These are phyloP conservation scores for Zingel zingel DNA, from an alignment of 2,113 vertebrate species.

Conservation along the genomic window DNA sequence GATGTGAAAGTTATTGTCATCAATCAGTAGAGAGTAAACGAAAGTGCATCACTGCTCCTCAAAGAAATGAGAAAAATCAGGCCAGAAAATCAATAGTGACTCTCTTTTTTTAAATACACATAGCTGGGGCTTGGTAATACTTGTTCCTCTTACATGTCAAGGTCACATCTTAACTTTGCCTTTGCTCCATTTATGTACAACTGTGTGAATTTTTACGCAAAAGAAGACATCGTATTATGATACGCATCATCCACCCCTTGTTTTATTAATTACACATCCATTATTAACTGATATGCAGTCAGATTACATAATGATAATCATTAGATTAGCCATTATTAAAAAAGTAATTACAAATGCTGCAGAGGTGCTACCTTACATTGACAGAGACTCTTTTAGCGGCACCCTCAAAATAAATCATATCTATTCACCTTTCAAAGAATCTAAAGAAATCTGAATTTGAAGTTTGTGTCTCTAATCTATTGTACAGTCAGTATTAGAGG, in stretches of 20 bases:
- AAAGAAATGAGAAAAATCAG: slow-evolving; percentile 54
- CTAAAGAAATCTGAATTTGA: slow-evolving; percentile 33
- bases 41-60: slow-evolving; percentile 45
- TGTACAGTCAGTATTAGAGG: slow-evolving; percentile 39
- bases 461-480: slow-evolving; percentile 47
- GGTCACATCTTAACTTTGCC: slow-evolving; percentile 3
- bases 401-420: neutral
- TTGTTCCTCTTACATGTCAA: neutral
- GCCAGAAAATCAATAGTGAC: slow-evolving; percentile 33
- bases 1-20: slow-evolving; percentile 63
- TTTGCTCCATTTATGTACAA: slow-evolving; percentile 20
- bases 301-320: slow-evolving; percentile 22
- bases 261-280: slow-evolving; percentile 19
- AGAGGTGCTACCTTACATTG: neutral
- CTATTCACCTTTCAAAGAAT: slow-evolving; percentile 32
- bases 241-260: slow-evolving; percentile 22
- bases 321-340: slow-evolving; percentile 33
- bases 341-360: slow-evolving; percentile 21
- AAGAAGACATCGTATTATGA: slow-evolving; percentile 20
- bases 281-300: slow-evolving; percentile 28
- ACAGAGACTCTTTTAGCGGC: neutral
- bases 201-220: neutral
- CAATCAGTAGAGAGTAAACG: slow-evolving; percentile 66
- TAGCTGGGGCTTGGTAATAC: neutral
- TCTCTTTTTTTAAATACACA: slow-evolving; percentile 10